Percentiles rank a stretch among this genome's conserved stretches.
phyloP scores from a whole-genome alignment of 2,888 invertebrate species.

The Cantharis nigra region DNA sequence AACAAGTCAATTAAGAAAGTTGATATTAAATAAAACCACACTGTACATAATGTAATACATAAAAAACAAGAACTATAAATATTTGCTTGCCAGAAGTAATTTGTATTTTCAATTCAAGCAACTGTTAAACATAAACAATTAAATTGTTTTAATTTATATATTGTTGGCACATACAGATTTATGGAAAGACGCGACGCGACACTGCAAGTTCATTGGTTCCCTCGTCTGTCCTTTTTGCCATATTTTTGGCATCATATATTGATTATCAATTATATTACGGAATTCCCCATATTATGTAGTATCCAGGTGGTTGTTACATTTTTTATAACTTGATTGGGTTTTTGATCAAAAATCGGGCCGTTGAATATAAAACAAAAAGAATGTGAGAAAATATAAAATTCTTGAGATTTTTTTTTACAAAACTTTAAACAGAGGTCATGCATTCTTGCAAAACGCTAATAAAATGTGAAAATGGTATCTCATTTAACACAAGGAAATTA shows the following conservation, averaged over 20 bases:
- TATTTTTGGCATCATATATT: not conserved
- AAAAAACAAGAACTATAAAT: not conserved
- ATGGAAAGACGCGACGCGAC: not conserved
- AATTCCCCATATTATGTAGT: not conserved
- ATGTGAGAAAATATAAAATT: not conserved
- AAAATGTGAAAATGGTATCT: not conserved
- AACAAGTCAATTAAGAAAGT: constrained; percentile 4
- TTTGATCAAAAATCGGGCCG: too few relatives aligned
- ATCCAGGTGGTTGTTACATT: too few relatives aligned
- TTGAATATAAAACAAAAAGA: not conserved
- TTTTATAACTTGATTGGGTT: not conserved
- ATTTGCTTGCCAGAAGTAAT: not conserved
- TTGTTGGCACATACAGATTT: not conserved
- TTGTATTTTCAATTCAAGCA: not conserved
- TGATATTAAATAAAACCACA: not conserved
- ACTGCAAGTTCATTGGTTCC: not conserved
- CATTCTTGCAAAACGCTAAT: not conserved
- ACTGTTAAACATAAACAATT: not conserved
- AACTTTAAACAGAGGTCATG: not conserved
- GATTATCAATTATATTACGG: not conserved
- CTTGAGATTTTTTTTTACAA: not conserved
- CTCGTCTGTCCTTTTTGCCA: not conserved
- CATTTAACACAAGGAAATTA: not conserved
- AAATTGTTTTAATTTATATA: not conserved
- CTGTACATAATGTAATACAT: not conserved